These are phyloP conservation scores for Enteromius argenteus DNA, from an alignment of 2,797 vertebrate genomes.

Conservation along the genomic window DNA sequence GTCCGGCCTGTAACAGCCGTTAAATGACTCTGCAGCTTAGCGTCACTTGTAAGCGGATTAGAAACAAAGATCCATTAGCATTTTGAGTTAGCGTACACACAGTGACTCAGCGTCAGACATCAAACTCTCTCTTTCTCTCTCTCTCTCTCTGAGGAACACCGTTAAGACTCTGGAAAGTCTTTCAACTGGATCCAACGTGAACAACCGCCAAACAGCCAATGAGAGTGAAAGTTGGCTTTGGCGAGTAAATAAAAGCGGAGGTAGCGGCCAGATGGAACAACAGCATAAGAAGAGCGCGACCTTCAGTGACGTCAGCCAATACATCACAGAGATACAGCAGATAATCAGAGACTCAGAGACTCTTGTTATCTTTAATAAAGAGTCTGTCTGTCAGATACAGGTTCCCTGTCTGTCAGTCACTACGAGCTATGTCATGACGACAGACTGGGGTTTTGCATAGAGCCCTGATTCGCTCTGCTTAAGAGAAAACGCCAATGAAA, in stretches of 20 bases:
- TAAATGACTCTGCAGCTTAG: constrained; percentile 48
- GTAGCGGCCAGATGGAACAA: background rate
- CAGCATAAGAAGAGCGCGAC: background rate
- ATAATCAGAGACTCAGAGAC: background rate
- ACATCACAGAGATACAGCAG: background rate
- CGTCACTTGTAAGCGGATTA: constrained; percentile 49
- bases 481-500: too few relatives aligned
- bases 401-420: too few relatives aligned
- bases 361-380: background rate
- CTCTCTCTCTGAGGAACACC: background rate
- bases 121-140: background rate
- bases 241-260: constrained; percentile 9
- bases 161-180: constrained; percentile 13
- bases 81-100: constrained; percentile 21
- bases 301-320: background rate
- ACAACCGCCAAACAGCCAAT: background rate
- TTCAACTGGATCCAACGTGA: constrained; percentile 14
- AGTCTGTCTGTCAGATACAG: too few relatives aligned
- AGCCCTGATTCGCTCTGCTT: too few relatives aligned
- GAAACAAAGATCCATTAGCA: constrained; percentile 53
- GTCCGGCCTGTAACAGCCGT: constrained; percentile 21
- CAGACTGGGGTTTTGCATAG: too few relatives aligned
- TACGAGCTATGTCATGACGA: too few relatives aligned
- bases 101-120: constrained; percentile 29
- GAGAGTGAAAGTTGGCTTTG: constrained; percentile 15